A percentile compares a stretch with the other conserved stretches of the same genome.
Conservation (phyloP, 2,888 invertebrate genomes). For the Lasioglossum marginatum region DNA sequence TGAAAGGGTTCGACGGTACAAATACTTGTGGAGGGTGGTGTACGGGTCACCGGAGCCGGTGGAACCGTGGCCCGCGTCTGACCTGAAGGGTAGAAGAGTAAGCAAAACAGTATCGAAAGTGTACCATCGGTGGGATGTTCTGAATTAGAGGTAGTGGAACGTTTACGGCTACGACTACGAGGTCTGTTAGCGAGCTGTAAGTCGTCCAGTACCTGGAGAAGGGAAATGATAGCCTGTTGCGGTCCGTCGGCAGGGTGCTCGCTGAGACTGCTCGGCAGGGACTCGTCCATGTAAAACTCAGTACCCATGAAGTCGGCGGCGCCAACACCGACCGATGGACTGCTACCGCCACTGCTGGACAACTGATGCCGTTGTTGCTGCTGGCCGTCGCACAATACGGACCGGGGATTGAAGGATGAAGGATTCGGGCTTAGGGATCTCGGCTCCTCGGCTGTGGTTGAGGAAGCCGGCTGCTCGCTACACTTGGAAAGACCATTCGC, state of each 20-base stretch:
- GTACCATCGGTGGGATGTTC: not conserved
- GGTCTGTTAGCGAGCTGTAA: conserved; percentile 78
- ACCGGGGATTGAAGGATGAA: conserved; percentile 65
- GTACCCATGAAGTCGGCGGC: conserved; percentile 90
- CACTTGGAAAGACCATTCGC: conserved; percentile 50
- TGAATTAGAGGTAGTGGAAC: conserved; percentile 71
- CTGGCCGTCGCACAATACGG: conserved; percentile 83
- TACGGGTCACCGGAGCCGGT: not conserved
- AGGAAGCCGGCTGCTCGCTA: conserved; percentile 52
- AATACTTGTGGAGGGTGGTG: conserved; percentile 27
- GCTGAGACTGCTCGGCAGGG: conserved; percentile 93
- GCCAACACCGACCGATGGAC: conserved; percentile 83
- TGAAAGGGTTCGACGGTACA: not conserved
- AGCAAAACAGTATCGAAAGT: conserved; percentile 3
- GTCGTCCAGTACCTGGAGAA: conserved; percentile 84
- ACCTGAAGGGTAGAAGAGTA: conserved; percentile 1
- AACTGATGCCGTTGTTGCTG: conserved; percentile 78
- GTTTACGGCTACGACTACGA: conserved; percentile 80
- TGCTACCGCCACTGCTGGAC: conserved; percentile 81
- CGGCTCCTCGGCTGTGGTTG: conserved; percentile 60
- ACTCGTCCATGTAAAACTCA: conserved; percentile 95
- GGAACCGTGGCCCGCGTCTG: not conserved
- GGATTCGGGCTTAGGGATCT: conserved; percentile 69
- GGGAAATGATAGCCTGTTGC: conserved; percentile 83
- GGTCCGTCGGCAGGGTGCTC: conserved; percentile 87